Percentiles rank a stretch among this genome's conserved stretches.
Evolutionary conservation across 2,888 invertebrate genomes (phyloP).

Genomic region (Chrysomela aeneicollis): DNA sequence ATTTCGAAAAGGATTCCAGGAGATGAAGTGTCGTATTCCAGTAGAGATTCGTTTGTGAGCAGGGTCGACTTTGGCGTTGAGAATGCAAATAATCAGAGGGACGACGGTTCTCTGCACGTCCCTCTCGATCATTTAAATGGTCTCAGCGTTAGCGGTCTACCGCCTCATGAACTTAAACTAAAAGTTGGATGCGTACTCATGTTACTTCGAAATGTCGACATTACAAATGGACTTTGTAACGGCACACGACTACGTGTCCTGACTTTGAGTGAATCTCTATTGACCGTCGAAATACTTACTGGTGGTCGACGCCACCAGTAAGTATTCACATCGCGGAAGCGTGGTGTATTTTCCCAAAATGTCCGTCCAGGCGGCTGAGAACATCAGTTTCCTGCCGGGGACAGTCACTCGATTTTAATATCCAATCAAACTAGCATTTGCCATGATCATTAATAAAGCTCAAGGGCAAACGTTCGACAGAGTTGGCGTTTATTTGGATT

Average conservation of each 20-base stretch:
- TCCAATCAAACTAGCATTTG: background rate
- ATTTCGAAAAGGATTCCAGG: too few relatives aligned
- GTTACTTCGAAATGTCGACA: background rate
- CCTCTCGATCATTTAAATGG: too few relatives aligned
- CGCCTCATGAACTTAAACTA: background rate
- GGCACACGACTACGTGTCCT: background rate
- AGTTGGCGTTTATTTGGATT: too few relatives aligned
- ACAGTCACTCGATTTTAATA: background rate
- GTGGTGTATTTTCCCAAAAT: too few relatives aligned
- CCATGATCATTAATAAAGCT: background rate
- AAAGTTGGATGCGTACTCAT: background rate
- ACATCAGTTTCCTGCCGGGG: background rate
- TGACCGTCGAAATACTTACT: too few relatives aligned
- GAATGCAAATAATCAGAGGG: background rate
- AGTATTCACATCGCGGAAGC: too few relatives aligned
- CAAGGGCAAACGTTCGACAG: too few relatives aligned
- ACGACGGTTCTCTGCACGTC: background rate
- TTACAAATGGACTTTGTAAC: background rate
- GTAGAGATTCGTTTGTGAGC: too few relatives aligned
- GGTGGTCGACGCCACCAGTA: too few relatives aligned
- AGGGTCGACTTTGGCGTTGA: too few relatives aligned
- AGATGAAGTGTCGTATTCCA: too few relatives aligned
- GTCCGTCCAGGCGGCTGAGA: too few relatives aligned
- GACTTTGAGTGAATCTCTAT: background rate
- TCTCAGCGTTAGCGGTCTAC: background rate